These are phyloP conservation scores for Siniperca chuatsi DNA, from an alignment of 2,113 vertebrate species.

Conservation along the genomic window DNA sequence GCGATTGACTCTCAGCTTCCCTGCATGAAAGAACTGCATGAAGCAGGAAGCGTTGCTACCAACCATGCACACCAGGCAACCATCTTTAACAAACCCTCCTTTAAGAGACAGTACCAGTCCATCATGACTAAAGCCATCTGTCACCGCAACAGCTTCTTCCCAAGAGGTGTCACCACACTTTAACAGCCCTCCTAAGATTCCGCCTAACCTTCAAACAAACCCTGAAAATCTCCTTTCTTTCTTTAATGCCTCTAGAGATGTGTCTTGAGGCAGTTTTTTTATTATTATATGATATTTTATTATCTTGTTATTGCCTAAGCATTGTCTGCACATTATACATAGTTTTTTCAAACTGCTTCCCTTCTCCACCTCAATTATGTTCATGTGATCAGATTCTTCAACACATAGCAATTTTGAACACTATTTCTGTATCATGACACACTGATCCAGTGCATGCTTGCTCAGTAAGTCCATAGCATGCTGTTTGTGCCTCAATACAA, in stretches of 20 bases:
- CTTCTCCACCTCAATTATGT: neutral
- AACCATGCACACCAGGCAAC: constrained; percentile 18
- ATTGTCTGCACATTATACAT: neutral
- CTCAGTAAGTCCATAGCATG: neutral
- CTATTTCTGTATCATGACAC: neutral
- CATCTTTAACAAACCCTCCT: constrained; percentile 27
- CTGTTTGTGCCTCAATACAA: neutral
- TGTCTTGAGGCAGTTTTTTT: neutral
- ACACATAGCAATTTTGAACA: neutral
- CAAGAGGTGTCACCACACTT: constrained; percentile 31
- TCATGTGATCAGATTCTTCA: neutral
- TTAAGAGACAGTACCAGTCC: constrained; percentile 25
- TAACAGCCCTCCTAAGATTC: constrained; percentile 1
- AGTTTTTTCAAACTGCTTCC: neutral
- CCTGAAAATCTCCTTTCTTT: constrained; percentile 21
- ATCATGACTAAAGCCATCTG: constrained; percentile 39
- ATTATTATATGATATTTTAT: neutral
- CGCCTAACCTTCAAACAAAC: constrained; percentile 29
- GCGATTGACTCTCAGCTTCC: constrained; percentile 14
- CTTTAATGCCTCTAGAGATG: neutral
- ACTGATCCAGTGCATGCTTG: neutral
- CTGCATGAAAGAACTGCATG: constrained; percentile 27
- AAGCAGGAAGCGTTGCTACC: neutral
- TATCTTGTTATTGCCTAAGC: constrained; percentile 1
- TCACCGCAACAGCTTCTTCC: constrained; percentile 36